Evolutionary conservation across 1,140 invertebrate species (phyloP).

Genomic region (Drosophila nigrodunni): DNA sequence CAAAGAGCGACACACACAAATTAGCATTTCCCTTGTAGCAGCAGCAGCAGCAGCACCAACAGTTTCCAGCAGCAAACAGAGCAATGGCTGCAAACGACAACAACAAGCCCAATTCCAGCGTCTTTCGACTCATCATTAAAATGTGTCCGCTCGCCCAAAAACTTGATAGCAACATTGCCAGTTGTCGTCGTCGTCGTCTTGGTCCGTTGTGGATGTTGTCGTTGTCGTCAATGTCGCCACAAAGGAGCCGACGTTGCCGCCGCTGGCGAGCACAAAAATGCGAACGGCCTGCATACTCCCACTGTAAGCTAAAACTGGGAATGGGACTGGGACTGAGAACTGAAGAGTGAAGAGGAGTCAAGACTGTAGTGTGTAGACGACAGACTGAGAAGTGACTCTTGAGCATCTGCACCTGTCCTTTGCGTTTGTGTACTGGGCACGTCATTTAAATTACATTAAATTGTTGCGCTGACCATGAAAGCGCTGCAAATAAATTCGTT

Average conservation of each 20-base stretch:
- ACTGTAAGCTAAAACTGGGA: constrained; percentile 42
- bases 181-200: constrained; percentile 49
- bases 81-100: constrained; percentile 1
- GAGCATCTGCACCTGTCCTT: constrained; percentile 49
- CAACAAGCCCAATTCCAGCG: constrained; percentile 63
- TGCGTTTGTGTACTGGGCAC: constrained; percentile 72
- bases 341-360: background rate
- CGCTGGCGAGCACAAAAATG: constrained; percentile 69
- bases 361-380: background rate
- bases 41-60: constrained; percentile 38
- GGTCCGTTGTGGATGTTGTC: constrained; percentile 67
- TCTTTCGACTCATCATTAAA: constrained; percentile 79
- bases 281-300: constrained; percentile 77
- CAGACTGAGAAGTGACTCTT: constrained; percentile 30
- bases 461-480: constrained; percentile 83
- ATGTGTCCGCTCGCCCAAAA: constrained; percentile 75
- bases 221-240: constrained; percentile 76
- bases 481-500: constrained; percentile 84
- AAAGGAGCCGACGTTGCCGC: constrained; percentile 55
- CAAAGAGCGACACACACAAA: constrained; percentile 76
- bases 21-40: constrained; percentile 80
- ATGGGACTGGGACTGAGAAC: background rate
- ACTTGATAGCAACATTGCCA: constrained; percentile 77
- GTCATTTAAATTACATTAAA: constrained; percentile 85
- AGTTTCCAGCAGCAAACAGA: constrained; percentile 9